A percentile compares a stretch with the other conserved stretches of the same genome.
Evolutionary conservation across 2,113 vertebrate genomes (phyloP).

Genomic region (Daboia siamensis): DNA sequence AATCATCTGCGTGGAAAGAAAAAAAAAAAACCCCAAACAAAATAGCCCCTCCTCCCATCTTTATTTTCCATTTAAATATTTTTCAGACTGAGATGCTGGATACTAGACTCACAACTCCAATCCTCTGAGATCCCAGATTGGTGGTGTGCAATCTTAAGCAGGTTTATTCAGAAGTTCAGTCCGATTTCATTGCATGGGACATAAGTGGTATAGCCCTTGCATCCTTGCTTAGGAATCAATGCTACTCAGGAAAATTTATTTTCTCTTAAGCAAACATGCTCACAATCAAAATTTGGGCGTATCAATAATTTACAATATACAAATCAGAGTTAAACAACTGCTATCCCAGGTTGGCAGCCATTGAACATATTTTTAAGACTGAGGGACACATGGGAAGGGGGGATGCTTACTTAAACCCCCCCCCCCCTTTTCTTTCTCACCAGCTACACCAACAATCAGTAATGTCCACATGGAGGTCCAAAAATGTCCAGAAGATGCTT

Average conservation of each 20-base stretch:
- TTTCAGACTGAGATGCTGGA: not conserved
- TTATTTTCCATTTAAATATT: not conserved
- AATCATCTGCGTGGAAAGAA: slow-evolving; percentile 4
- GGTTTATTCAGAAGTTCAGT: not conserved
- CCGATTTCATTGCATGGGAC: not conserved
- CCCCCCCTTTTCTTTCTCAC: too few species aligned
- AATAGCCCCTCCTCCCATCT: not conserved
- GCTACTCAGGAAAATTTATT: not conserved
- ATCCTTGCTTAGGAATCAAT: not conserved
- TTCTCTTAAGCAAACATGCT: not conserved
- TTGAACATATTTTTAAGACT: not conserved
- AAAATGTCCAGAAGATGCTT: too few species aligned
- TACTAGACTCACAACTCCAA: not conserved
- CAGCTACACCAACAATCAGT: too few species aligned
- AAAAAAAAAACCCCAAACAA: slow-evolving; percentile 3
- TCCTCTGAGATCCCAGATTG: not conserved
- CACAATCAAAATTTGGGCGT: not conserved
- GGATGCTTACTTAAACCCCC: too few species aligned
- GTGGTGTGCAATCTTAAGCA: slow-evolving; percentile 21
- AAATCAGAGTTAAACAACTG: too few species aligned
- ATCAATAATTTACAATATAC: not conserved
- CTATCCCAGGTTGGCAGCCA: too few species aligned
- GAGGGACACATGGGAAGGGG: not conserved
- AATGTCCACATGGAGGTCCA: too few species aligned
- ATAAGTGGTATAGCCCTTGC: too few species aligned